Conservation (phyloP, 1,140 invertebrate genomes). For the Agrypnia vestita region DNA sequence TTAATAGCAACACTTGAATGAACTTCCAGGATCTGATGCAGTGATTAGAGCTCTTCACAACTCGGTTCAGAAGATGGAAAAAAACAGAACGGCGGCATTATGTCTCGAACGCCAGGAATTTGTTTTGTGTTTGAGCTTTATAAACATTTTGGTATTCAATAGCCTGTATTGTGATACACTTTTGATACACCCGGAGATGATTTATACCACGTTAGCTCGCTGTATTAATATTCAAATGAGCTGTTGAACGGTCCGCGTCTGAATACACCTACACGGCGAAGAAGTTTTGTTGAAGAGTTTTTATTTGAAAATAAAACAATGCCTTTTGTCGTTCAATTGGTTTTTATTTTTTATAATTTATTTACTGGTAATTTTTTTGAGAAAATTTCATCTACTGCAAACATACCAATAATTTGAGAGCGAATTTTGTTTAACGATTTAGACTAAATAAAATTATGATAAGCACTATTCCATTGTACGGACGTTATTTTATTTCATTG, state of each 20-base stretch:
- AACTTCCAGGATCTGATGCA: conserved; percentile 32
- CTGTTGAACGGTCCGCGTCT: conserved; percentile 7
- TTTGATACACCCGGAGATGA: conserved; percentile 43
- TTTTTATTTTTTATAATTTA: neutral
- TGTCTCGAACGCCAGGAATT: conserved; percentile 39
- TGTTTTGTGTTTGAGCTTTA: conserved; percentile 47
- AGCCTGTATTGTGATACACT: conserved; percentile 35
- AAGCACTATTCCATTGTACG: too few relatives aligned
- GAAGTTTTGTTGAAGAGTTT: neutral
- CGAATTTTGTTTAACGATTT: too few relatives aligned
- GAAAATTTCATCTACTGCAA: too few relatives aligned
- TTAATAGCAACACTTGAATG: conserved; percentile 37
- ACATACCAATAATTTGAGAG: too few relatives aligned
- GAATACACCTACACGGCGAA: conserved; percentile 18
- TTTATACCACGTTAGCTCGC: conserved; percentile 40
- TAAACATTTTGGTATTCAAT: conserved; percentile 42
- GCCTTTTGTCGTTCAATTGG: conserved; percentile 1
- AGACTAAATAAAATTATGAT: too few relatives aligned
- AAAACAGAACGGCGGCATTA: neutral
- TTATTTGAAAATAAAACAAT: neutral
- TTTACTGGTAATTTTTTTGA: too few relatives aligned
- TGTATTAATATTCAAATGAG: conserved; percentile 43
- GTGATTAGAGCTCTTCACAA: conserved; percentile 47
- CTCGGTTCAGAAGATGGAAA: neutral
- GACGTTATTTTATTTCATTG: too few relatives aligned